These are phyloP conservation scores for Aleiodes sp. DNA, from an alignment of 1,140 invertebrate genomes.

Conservation along the genomic window DNA sequence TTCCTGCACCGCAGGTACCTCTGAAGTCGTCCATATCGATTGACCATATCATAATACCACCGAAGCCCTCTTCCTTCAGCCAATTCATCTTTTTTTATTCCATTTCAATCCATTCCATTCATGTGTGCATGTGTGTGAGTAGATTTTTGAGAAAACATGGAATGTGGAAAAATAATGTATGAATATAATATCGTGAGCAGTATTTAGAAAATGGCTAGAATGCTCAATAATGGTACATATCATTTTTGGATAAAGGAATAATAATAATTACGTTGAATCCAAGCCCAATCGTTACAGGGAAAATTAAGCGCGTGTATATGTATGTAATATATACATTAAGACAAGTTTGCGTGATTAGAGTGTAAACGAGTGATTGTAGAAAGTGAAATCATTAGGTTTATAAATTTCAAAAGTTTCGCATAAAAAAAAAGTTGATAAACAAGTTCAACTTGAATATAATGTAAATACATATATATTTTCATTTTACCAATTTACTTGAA, in stretches of 20 bases:
- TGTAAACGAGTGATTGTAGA: background rate
- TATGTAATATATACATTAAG: constrained; percentile 1
- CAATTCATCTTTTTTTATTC: constrained; percentile 80
- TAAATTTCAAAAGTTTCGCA: background rate
- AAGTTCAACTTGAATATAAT: no score
- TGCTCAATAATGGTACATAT: constrained; percentile 18
- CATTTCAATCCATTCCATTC: background rate
- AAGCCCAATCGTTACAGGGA: constrained; percentile 17
- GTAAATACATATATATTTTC: no score
- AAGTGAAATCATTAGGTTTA: background rate
- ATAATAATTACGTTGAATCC: constrained; percentile 17
- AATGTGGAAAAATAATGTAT: background rate
- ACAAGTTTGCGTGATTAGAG: no score
- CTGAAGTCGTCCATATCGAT: constrained; percentile 96
- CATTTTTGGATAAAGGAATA: constrained; percentile 19
- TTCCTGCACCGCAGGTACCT: constrained; percentile 88
- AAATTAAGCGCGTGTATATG: background rate
- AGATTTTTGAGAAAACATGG: background rate
- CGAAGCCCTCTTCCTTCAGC: constrained; percentile 92
- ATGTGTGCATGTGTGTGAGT: no score
- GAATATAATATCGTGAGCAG: background rate
- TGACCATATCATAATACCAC: constrained; percentile 98
- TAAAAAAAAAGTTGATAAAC: background rate
- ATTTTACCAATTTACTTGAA: no score
- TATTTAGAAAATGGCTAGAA: constrained; percentile 11